Conservation (phyloP, 2,888 invertebrate genomes). For the Eumerus sabulonum region DNA sequence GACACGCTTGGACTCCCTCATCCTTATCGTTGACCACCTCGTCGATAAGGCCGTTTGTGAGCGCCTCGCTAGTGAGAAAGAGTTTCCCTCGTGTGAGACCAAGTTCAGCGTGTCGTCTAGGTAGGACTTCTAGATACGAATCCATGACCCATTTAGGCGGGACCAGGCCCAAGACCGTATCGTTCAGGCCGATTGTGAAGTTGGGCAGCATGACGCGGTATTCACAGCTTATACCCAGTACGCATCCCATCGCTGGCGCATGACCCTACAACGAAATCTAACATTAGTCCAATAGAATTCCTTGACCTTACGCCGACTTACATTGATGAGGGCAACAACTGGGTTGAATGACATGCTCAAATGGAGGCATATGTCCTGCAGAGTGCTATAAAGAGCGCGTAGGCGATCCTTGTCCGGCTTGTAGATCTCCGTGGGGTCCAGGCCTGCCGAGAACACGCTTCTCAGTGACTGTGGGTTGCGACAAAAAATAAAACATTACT, state of each 20-base stretch:
- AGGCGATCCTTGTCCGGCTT: constrained; percentile 84
- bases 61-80: constrained; percentile 86
- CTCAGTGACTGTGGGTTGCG: constrained; percentile 83
- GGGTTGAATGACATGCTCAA: constrained; percentile 84
- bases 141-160: constrained; percentile 86
- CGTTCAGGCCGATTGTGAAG: constrained; percentile 89
- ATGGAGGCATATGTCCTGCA: constrained; percentile 88
- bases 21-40: constrained; percentile 83
- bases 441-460: constrained; percentile 87
- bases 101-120: constrained; percentile 83
- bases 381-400: constrained; percentile 84
- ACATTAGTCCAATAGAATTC: neutral
- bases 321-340: constrained; percentile 89
- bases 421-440: constrained; percentile 91
- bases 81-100: constrained; percentile 85
- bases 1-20: constrained; percentile 83
- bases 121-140: constrained; percentile 81
- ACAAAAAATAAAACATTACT: constrained; percentile 64
- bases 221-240: constrained; percentile 87
- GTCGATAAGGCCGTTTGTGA: constrained; percentile 86
- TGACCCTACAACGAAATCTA: constrained; percentile 82
- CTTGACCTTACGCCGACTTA: constrained; percentile 75
- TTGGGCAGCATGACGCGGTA: constrained; percentile 89
- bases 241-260: constrained; percentile 88
- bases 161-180: constrained; percentile 87